Base-by-base conservation (phyloP, 1,140 invertebrate genomes). In the Ips typographus region DNA sequence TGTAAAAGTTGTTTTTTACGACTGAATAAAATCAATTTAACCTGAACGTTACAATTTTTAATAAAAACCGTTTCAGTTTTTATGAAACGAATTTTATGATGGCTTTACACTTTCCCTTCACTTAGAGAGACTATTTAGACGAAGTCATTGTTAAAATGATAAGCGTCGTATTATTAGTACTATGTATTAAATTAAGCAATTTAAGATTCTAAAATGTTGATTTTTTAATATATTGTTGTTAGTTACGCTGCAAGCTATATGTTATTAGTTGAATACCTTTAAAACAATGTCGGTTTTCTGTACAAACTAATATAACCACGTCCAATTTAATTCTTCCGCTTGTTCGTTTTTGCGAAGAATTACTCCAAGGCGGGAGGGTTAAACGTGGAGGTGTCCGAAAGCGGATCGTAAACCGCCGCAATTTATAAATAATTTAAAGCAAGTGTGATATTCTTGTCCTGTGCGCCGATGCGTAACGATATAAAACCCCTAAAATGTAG, bases 361-460 rank as follows among this genome's bases (percentile, higher is more conserved):
- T 36, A 37, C 5, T n/a, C 36, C 36, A 8, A 55, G 5, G 37
- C 36, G 22, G 22, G 22, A 55, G 52, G 52, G 4, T 55, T 4
- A 55, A 59, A 5, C 36, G 57, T 40, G 8, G 6, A 41, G 38
- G 7, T 8, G 41, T 36, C 40, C 7, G 5, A 40, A 7, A 2
- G 44, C 60, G 5, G 3, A 49, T 47, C 8, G 41, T 6, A 40
- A 22, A 51, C 38, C 22, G 43, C 36, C 41, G 5, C 8, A 38
- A 22, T 49, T 62, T 52, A 64, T 22, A 52, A n/a, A 64, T 53
- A 40, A 36, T 64, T 64, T 64, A 64, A 64, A 64, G 61, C 61
- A 64, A 64, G 61, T 64, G 61, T 64, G 61, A 64, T 64, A 64
- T 64, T 64, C 61, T 52, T 64, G 61, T 64, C 49, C 61, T 52